Base-by-base conservation (phyloP, 2,888 invertebrate genomes). In the Allygus modestus region DNA sequence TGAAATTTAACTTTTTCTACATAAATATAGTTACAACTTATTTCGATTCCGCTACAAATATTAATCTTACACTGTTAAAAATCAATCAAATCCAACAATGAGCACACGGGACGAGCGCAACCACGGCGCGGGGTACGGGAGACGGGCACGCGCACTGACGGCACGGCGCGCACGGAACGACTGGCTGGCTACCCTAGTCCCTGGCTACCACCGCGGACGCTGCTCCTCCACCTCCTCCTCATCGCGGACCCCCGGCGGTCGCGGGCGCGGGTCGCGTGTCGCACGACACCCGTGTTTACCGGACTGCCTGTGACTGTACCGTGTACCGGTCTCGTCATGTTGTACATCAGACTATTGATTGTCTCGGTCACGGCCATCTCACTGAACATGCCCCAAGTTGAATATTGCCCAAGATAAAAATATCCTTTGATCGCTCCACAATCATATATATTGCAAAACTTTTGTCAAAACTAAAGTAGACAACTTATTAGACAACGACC, bases 151-250 rank as follows among this genome's bases (percentile, higher is more conserved):
- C 54, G 65, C 65, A 65, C 65, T 28, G 58, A 4, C 23, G 58
- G 23, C 58, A 23, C 65, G 65, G 65, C 65, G 65, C 65, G 65
- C 65, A 20, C 65, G 28, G 65, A 28, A 28, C 28, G 26, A 65
- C 65, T 65, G 65, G 26, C 2, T 5, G 1, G 20, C 28, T 11
- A 17, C 28, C 15, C 9, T 28, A 7, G 28, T 28, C 65, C 1
- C 58, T 26, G 4, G 15, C 58, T 12, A 23, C 58, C 58, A 23
- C 58, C 58, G 23, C 46, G 12, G 65, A 4, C 31, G 2, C 28
- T 11, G 11, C 28, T n/a, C n/a, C 28, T 5, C 65, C 31, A 15
- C 65, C 65, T 20, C 54, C 54, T 1, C 54, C 23, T 2, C 17
- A 2, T 11, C 51, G 17, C 15, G 4, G 17, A 15, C 9, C 51